Base-by-base conservation (phyloP, 2,113 vertebrate genomes). In the Tragelaphus strepsiceros region DNA sequence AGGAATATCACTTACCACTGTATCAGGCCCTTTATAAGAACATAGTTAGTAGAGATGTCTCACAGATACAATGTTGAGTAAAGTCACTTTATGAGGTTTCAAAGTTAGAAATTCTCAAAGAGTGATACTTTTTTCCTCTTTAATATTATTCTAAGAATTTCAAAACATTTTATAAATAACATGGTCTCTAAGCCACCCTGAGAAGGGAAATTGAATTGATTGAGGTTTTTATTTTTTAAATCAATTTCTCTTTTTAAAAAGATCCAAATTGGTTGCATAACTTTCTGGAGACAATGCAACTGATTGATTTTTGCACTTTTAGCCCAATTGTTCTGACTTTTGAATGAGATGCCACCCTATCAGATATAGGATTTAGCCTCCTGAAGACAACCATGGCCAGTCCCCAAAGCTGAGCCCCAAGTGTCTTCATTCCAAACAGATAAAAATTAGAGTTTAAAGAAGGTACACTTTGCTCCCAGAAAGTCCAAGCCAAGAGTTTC, bases 121-220 rank as follows among this genome's bases (percentile, higher is more conserved):
- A 83, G 58, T 62, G 32, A 43, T 64, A 46, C 17, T 74, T 90
- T 97, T 71, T 92, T 67, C 67, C 46, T 80, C 35, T 95, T 95
- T 53, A 32, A 43, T 95, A 93, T 61, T 92, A 93, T 82, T 93
- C 54, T 88, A 84, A 74, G 35, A 78, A 74, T 96, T 88, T 89
- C 61, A 91, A 97, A 95, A 88, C 87, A 97, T 90, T 95, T 95
- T 94, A 78, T 83, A 97, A 97, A 84, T 86, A 97, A 64, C 86
- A 62, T 81, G 43, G 54, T 89, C 86, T 97, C 91, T 91, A 96
- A 98, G 43, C 43, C 51, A 58, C 26, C 51, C 43, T 78, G 59
- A 96, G 93, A 88, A 82, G 21, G 17, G 19, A 96, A 98, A 86
- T 51, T 96, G 90, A 98, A 93, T 94, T 91, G 22, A 39, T 46